Conservation (phyloP, 2,113 vertebrate genomes). For the Brachyhypopomus occidentalis region DNA sequence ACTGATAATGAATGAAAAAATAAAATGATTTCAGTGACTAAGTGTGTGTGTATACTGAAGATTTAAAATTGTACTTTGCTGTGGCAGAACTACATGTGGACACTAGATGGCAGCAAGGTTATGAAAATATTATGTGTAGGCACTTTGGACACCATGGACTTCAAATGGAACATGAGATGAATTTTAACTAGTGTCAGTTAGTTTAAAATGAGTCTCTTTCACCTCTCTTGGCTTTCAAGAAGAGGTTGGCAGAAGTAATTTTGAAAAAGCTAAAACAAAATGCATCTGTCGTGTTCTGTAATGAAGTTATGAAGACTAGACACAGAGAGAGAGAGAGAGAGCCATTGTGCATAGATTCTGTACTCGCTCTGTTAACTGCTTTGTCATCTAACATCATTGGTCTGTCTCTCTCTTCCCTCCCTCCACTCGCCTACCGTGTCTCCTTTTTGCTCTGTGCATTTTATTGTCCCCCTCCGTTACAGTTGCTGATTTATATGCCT, state of each 20-base stretch:
- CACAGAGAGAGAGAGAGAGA: neutral
- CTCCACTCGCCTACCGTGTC: neutral
- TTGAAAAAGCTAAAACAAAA: neutral
- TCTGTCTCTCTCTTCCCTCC: too few relatives aligned
- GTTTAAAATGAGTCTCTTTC: neutral
- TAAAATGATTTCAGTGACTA: too few relatives aligned
- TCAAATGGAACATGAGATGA: neutral
- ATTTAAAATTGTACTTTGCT: neutral
- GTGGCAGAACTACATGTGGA: neutral
- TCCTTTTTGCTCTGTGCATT: conserved; percentile 9
- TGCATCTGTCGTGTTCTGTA: too few relatives aligned
- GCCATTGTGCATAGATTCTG: too few relatives aligned
- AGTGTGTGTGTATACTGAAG: too few relatives aligned
- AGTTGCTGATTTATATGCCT: conserved; percentile 39
- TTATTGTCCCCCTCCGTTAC: conserved; percentile 17
- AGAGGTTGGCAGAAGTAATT: too few relatives aligned
- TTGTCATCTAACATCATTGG: too few relatives aligned
- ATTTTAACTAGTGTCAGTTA: neutral
- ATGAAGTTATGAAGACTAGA: too few relatives aligned
- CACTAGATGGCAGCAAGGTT: conserved; percentile 49
- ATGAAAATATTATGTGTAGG: neutral
- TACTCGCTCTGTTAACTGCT: too few relatives aligned
- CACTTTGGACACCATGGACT: neutral
- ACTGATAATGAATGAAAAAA: too few relatives aligned
- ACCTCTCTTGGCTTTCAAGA: neutral